Evolutionary conservation across 1,140 invertebrate species (phyloP).

Genomic region (Scaptomyza graminum): DNA sequence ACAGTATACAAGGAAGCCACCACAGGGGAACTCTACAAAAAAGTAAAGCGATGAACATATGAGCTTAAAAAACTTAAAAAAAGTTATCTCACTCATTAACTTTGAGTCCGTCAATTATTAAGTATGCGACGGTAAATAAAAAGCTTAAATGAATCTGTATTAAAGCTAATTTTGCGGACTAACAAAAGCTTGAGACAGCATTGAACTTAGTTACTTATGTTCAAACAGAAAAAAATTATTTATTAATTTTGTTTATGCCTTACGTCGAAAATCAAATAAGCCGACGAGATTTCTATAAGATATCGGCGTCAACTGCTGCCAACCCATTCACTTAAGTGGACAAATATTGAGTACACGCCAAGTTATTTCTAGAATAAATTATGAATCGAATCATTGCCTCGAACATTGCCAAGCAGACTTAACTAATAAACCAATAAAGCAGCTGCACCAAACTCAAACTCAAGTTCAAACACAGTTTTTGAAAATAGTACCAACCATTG

Average conservation of each 20-base stretch:
- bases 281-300: too few species aligned
- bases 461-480: background rate
- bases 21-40: conserved; percentile 16
- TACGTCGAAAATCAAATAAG: background rate
- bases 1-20: background rate
- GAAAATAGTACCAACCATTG: conserved; percentile 6
- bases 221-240: background rate
- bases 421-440: conserved; percentile 45
- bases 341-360: conserved; percentile 25
- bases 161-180: background rate
- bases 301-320: background rate
- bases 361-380: conserved; percentile 34
- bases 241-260: too few species aligned
- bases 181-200: background rate
- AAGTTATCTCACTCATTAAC: background rate
- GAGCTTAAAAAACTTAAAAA: conserved; percentile 30
- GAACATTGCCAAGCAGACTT: conserved; percentile 30
- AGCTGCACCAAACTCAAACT: background rate
- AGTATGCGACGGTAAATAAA: conserved; percentile 36
- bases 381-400: conserved; percentile 34
- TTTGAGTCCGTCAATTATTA: conserved; percentile 13
- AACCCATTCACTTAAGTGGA: conserved; percentile 11
- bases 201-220: background rate
- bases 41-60: conserved; percentile 45
- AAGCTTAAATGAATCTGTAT: conserved; percentile 12